A percentile compares a stretch with the other conserved stretches of the same genome.
phyloP scores from a whole-genome alignment of 2,113 vertebrate genomes.

The Gallinago paraguaiae region DNA sequence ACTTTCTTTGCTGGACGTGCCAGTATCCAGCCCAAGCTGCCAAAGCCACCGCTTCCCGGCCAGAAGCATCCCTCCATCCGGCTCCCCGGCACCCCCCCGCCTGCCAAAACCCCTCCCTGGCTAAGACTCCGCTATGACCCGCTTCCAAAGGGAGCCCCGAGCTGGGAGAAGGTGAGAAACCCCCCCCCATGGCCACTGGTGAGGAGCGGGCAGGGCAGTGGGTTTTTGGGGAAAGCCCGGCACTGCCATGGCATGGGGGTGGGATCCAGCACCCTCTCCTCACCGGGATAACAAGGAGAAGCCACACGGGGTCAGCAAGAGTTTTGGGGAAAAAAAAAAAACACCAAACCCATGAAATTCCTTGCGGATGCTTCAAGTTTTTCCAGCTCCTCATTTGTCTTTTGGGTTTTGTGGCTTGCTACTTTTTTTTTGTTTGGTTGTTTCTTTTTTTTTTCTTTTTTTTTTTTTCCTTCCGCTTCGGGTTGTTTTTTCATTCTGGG shows the following conservation, averaged over 20 bases:
- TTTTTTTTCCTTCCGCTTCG: not conserved
- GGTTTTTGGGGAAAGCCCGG: not conserved
- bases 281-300: not conserved
- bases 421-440: not conserved
- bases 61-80: not conserved
- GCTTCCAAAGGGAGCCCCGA: not conserved
- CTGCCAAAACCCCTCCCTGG: not conserved
- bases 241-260: accelerated
- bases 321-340: not conserved
- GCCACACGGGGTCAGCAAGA: not conserved
- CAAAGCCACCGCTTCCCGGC: not conserved
- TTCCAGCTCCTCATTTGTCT: conserved; percentile 32
- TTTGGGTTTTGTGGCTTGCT: not conserved
- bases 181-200: not conserved
- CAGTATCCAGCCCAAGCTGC: not conserved
- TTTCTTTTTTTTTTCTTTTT: too few relatives aligned
- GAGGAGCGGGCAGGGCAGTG: not conserved
- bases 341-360: not conserved
- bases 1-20: not conserved
- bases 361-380: not conserved
- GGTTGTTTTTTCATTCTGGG: not conserved
- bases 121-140: not conserved
- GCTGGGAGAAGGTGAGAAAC: not conserved
- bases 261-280: not conserved
- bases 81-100: not conserved